phyloP scores from a whole-genome alignment of 2,113 vertebrate genomes.

The Amia ocellicauda region DNA sequence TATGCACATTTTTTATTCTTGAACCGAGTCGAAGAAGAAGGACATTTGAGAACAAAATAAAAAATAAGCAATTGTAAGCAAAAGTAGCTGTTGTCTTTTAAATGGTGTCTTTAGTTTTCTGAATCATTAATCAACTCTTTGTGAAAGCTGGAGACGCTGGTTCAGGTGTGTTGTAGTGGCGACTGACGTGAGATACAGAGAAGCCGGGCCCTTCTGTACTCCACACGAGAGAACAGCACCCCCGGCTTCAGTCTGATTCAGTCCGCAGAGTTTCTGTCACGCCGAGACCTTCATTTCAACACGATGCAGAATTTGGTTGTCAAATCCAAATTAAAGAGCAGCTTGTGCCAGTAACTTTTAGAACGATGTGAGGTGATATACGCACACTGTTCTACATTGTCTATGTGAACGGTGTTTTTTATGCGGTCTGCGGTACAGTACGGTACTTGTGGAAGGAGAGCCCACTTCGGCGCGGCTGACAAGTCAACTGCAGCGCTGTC shows the following conservation, averaged over 20 bases:
- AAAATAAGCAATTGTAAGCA: conserved; percentile 12
- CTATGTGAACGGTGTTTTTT: conserved; percentile 26
- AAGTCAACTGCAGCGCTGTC: conserved; percentile 40
- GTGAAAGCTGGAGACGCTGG: background rate
- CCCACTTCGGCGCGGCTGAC: conserved; percentile 27
- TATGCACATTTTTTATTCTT: conserved; percentile 33
- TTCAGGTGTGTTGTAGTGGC: too few relatives aligned
- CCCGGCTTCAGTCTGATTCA: too few relatives aligned
- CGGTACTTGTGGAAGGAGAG: conserved; percentile 8
- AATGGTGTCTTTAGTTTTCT: conserved; percentile 9
- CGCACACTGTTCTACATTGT: conserved; percentile 24
- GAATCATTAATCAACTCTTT: background rate
- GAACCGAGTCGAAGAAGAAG: conserved; percentile 24
- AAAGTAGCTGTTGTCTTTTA: background rate
- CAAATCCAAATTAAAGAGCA: conserved; percentile 13
- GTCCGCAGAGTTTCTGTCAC: conserved; percentile 1
- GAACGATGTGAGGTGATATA: conserved; percentile 20
- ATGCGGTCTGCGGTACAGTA: conserved; percentile 9
- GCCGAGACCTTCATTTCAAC: conserved; percentile 3
- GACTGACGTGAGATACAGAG: too few relatives aligned
- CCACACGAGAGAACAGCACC: too few relatives aligned
- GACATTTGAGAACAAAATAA: conserved; percentile 22
- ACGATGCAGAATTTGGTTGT: background rate
- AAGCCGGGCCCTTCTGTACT: too few relatives aligned
- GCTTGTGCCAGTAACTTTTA: conserved; percentile 14